These are phyloP conservation scores for Uromys caudimaculatus DNA, from an alignment of 2,797 vertebrate species.

Conservation along the genomic window DNA sequence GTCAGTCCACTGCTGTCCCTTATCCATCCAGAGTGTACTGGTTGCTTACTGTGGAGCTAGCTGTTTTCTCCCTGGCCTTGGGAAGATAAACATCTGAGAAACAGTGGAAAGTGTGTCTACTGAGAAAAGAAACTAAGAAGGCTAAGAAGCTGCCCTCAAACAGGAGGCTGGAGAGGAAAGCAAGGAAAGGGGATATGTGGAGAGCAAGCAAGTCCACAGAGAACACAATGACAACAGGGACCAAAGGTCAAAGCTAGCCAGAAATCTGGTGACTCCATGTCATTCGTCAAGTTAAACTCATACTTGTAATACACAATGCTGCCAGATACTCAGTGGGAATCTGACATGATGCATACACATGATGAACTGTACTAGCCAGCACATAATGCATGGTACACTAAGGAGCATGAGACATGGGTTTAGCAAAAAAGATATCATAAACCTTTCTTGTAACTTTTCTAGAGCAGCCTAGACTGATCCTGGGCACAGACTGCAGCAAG, in stretches of 20 bases:
- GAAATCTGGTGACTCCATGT: neutral
- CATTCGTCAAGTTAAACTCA: neutral
- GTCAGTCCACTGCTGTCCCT: neutral
- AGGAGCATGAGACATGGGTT: neutral
- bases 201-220: neutral
- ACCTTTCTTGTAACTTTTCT: neutral
- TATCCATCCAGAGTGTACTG: neutral
- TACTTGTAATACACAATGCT: neutral
- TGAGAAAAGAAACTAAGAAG: constrained; percentile 50
- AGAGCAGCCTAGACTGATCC: neutral
- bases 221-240: neutral
- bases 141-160: neutral
- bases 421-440: neutral
- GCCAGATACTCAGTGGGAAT: neutral
- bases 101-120: neutral
- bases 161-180: neutral
- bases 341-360: neutral
- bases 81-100: constrained; percentile 42
- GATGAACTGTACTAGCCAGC: neutral
- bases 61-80: constrained; percentile 5
- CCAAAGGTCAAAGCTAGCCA: neutral
- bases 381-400: neutral
- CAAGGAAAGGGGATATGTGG: neutral
- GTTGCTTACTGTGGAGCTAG: neutral
- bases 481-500: neutral